Conservation (phyloP, 2,113 vertebrate genomes). For the Ammodytes dubius region DNA sequence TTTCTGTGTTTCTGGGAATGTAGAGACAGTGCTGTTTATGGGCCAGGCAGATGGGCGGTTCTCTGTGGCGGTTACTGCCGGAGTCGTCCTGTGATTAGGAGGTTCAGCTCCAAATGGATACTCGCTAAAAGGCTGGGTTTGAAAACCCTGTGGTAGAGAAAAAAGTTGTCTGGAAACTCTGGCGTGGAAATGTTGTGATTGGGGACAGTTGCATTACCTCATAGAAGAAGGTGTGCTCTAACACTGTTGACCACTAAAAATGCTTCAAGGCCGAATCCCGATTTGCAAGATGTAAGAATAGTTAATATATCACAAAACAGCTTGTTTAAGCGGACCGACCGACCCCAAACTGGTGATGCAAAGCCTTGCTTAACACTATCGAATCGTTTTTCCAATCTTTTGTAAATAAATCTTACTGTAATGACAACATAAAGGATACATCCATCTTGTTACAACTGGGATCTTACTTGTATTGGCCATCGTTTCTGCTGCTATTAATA, state of each 20-base stretch:
- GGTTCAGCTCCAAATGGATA: constrained; percentile 70
- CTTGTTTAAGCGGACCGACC: too few species aligned
- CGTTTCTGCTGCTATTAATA: not conserved
- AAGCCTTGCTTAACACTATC: constrained; percentile 26
- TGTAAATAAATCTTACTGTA: constrained; percentile 13
- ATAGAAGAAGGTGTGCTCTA: constrained; percentile 73
- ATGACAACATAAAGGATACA: constrained; percentile 20
- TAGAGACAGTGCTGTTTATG: constrained; percentile 50
- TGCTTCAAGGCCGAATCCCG: too few species aligned
- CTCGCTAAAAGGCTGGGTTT: constrained; percentile 65
- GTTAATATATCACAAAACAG: too few species aligned
- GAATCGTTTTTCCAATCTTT: constrained; percentile 18
- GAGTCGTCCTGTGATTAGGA: constrained; percentile 78
- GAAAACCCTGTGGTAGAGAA: constrained; percentile 70
- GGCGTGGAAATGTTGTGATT: constrained; percentile 74
- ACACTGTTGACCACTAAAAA: constrained; percentile 57
- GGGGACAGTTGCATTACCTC: constrained; percentile 74
- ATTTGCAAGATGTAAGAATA: too few species aligned
- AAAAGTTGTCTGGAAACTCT: constrained; percentile 83
- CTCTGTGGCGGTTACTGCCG: constrained; percentile 54
- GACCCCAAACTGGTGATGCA: constrained; percentile 13
- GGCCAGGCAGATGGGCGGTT: constrained; percentile 63
- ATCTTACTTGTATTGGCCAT: constrained; percentile 6
- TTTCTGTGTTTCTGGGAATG: constrained; percentile 33
- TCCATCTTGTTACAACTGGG: not conserved